Conservation (phyloP, 2,113 vertebrate genomes). For the Sterna hirundo region DNA sequence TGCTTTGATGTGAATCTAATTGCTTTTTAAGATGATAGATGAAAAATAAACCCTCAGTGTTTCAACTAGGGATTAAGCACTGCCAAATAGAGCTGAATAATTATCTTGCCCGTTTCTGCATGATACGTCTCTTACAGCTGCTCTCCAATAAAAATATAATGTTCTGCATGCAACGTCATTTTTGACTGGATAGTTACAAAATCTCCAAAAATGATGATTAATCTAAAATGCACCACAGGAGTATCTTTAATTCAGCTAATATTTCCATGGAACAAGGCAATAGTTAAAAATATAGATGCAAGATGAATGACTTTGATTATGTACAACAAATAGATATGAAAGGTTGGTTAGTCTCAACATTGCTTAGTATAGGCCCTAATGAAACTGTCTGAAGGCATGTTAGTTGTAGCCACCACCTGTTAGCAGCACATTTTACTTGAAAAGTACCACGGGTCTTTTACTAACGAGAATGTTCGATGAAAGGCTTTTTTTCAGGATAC, state of each 20-base stretch:
- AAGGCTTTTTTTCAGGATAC: background rate
- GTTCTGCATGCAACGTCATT: background rate
- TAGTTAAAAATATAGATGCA: background rate
- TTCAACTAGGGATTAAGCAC: background rate
- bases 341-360: background rate
- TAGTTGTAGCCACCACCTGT: background rate
- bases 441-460: background rate
- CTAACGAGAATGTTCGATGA: background rate
- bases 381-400: background rate
- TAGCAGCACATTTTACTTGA: background rate
- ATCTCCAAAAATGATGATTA: background rate
- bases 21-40: background rate
- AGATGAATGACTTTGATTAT: background rate
- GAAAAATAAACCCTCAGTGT: background rate
- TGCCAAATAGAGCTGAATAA: background rate
- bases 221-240: background rate
- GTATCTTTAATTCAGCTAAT: background rate
- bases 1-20: background rate
- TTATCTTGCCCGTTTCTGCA: background rate
- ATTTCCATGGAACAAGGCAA: background rate
- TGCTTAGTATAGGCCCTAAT: background rate
- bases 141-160: background rate
- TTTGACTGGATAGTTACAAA: background rate
- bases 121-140: background rate
- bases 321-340: accelerated